phyloP scores from a whole-genome alignment of 2,888 invertebrate genomes.

The Eremobia ochroleuca region DNA sequence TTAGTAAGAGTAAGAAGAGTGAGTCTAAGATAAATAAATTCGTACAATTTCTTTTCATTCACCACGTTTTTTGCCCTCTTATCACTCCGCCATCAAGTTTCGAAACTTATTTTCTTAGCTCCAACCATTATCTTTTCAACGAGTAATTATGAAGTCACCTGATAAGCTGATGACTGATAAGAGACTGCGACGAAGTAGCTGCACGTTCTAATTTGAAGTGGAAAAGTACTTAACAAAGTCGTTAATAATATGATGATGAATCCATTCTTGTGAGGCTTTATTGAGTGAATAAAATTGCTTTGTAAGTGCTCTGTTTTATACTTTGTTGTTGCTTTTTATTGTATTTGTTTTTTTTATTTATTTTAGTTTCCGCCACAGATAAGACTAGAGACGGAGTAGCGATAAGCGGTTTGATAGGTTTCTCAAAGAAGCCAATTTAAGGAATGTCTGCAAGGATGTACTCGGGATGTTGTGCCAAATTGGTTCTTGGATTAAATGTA shows the following conservation, averaged over 20 bases:
- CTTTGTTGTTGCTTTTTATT: slow-evolving; percentile 15
- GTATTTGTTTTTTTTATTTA: background rate
- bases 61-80: slow-evolving; percentile 1
- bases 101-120: slow-evolving; percentile 45
- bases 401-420: background rate
- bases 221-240: slow-evolving; percentile 39
- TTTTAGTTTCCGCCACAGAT: background rate
- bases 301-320: slow-evolving; percentile 3
- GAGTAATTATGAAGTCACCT: slow-evolving; percentile 58
- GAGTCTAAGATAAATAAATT: background rate
- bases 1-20: background rate
- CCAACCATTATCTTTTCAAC: slow-evolving; percentile 50
- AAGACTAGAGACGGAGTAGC: background rate
- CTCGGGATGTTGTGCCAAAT: background rate
- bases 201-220: slow-evolving; percentile 32
- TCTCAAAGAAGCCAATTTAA: slow-evolving; percentile 5
- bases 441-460: background rate
- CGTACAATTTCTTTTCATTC: background rate
- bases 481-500: background rate
- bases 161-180: slow-evolving; percentile 65
- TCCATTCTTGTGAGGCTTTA: slow-evolving; percentile 25
- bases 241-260: slow-evolving; percentile 23
- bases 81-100: slow-evolving; percentile 25
- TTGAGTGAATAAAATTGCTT: slow-evolving; percentile 20
- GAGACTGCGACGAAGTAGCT: slow-evolving; percentile 41